Conservation (phyloP, 2,888 invertebrate species). For the Flexamia atlantica region DNA sequence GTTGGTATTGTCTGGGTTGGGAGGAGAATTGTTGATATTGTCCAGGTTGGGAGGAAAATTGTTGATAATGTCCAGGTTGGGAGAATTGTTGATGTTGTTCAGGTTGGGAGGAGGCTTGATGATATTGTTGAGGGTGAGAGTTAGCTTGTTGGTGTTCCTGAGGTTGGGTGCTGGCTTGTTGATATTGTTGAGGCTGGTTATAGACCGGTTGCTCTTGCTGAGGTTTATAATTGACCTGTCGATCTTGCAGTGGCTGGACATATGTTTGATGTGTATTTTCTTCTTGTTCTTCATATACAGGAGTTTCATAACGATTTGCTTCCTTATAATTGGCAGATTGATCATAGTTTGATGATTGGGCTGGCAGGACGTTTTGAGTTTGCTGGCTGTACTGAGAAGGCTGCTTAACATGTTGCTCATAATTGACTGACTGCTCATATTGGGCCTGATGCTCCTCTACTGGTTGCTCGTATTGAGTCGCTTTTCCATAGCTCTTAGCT, state of each 20-base stretch:
- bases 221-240: not conserved
- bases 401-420: not conserved
- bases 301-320: not conserved
- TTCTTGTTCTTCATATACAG: constrained; percentile 14
- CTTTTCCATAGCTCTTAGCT: not conserved
- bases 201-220: not conserved
- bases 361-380: not conserved
- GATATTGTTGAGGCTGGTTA: not conserved
- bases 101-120: not conserved
- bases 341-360: not conserved
- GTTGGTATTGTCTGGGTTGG: no score
- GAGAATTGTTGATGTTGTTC: not conserved
- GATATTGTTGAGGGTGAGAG: not conserved
- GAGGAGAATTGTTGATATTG: constrained; percentile 2
- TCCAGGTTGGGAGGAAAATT: not conserved
- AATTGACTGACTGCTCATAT: not conserved
- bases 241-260: not conserved
- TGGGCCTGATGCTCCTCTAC: not conserved
- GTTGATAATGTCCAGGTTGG: not conserved
- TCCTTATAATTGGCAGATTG: not conserved
- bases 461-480: not conserved
- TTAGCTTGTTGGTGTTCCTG: not conserved
- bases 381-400: not conserved
- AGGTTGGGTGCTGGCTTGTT: not conserved
- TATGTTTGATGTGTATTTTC: not conserved